Percentiles rank a stretch among this genome's conserved stretches.
Evolutionary conservation across 2,113 vertebrate genomes (phyloP).

Genomic region (Trichomycterus rosablanca): DNA sequence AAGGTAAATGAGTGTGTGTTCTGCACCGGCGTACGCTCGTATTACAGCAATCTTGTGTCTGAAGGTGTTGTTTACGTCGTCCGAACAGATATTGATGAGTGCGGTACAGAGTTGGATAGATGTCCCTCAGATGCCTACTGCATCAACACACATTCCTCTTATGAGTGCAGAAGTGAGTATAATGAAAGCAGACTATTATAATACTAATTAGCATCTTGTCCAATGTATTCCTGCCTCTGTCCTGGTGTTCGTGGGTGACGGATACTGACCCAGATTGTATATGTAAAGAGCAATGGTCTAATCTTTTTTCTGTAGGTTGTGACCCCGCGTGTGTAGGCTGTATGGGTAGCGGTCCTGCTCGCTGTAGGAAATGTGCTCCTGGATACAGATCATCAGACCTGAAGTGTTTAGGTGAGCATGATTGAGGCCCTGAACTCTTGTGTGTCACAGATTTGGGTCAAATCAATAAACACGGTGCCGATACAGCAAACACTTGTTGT

Average conservation of each 20-base stretch:
- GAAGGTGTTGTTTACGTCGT: too few relatives aligned
- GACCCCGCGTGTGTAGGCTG: slow-evolving; percentile 84
- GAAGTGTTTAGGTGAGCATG: slow-evolving; percentile 84
- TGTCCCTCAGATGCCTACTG: slow-evolving; percentile 83
- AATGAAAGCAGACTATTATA: too few relatives aligned
- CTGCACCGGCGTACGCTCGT: background rate
- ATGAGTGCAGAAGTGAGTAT: slow-evolving; percentile 82
- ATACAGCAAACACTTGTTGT: too few relatives aligned
- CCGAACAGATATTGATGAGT: slow-evolving; percentile 83
- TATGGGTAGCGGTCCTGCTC: slow-evolving; percentile 82
- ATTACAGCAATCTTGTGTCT: background rate
- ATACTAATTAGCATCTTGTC: too few relatives aligned
- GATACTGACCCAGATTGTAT: too few relatives aligned
- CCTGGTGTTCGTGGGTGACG: too few relatives aligned
- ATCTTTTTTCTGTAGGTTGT: slow-evolving; percentile 70
- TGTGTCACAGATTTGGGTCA: too few relatives aligned
- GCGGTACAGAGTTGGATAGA: slow-evolving; percentile 74
- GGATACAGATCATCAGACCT: slow-evolving; percentile 82
- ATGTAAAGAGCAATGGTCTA: too few relatives aligned
- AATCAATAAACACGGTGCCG: too few relatives aligned
- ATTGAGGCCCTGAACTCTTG: too few relatives aligned
- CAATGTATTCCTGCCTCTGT: too few relatives aligned
- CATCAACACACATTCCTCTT: slow-evolving; percentile 86
- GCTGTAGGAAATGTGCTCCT: slow-evolving; percentile 86
- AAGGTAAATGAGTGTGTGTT: slow-evolving; percentile 52